Conservation (phyloP, 2,113 vertebrate genomes). For the Gavia stellata region DNA sequence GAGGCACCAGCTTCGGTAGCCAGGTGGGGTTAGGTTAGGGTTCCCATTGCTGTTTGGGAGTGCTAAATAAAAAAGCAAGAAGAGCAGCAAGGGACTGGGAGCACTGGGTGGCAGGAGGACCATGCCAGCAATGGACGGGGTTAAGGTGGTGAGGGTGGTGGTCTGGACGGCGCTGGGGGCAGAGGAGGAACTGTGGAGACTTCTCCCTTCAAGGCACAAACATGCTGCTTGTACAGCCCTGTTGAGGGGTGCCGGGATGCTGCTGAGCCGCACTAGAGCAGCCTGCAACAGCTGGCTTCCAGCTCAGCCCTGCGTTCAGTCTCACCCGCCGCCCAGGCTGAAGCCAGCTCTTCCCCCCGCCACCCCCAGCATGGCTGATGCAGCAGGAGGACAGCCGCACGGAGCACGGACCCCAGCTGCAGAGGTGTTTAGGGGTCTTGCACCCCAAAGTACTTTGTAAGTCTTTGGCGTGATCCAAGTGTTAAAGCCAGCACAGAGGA, state of each 20-base stretch:
- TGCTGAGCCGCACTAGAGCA: neutral
- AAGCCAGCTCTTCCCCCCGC: neutral
- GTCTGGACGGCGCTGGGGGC: neutral
- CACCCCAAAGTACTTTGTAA: neutral
- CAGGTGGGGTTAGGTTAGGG: too few species aligned
- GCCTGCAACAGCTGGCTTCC: neutral
- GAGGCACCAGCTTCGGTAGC: neutral
- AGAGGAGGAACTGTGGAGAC: neutral
- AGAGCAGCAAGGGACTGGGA: neutral
- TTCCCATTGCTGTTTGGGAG: neutral
- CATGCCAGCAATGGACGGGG: neutral
- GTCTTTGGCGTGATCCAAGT: neutral
- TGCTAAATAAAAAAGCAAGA: neutral
- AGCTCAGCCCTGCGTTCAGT: neutral
- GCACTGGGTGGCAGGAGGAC: neutral
- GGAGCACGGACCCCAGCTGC: neutral
- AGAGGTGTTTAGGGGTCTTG: neutral
- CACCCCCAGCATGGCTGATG: neutral
- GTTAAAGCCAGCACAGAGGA: neutral
- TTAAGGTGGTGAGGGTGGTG: neutral
- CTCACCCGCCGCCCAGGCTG: neutral
- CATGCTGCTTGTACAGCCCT: neutral
- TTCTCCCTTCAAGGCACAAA: neutral
- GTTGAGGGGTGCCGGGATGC: fast-evolving
- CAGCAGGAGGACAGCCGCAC: neutral